Evolutionary conservation across 2,797 vertebrate genomes (phyloP).

Genomic region (Sylvia borin): DNA sequence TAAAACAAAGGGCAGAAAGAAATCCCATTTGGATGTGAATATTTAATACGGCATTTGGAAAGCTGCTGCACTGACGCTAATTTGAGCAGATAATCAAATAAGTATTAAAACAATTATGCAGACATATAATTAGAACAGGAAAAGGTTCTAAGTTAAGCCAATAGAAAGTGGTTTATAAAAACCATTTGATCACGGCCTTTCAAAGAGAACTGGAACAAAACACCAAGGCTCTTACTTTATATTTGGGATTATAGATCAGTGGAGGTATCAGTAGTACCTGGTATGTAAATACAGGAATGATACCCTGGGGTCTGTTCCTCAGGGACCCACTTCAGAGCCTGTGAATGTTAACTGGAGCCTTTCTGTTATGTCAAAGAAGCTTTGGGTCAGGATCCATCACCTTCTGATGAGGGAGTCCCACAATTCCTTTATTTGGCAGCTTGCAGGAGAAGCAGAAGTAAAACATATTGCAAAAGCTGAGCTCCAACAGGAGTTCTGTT

Average conservation of each 20-base stretch:
- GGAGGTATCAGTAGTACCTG: background rate
- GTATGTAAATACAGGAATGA: background rate
- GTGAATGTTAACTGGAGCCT: background rate
- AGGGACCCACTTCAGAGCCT: background rate
- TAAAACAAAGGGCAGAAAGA: constrained; percentile 37
- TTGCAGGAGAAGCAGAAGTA: background rate
- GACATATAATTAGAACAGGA: constrained; percentile 8
- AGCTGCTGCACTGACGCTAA: background rate
- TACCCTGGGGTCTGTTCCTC: background rate
- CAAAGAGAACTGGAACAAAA: background rate
- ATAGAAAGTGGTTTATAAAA: constrained; percentile 16
- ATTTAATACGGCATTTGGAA: background rate
- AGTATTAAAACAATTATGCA: constrained; percentile 31
- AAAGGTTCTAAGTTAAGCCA: background rate
- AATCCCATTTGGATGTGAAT: constrained; percentile 24
- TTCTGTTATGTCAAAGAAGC: background rate
- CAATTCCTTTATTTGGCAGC: background rate
- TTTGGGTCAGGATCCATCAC: background rate
- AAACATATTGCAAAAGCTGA: constrained; percentile 28
- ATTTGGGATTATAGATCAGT: background rate
- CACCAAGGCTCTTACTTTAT: background rate
- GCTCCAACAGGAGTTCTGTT: constrained; percentile 15
- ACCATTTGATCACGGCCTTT: background rate
- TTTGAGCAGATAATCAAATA: constrained; percentile 40
- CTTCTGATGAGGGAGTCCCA: background rate